These are phyloP conservation scores for Ericerus pela DNA, from an alignment of 1,140 invertebrate species.

Conservation along the genomic window DNA sequence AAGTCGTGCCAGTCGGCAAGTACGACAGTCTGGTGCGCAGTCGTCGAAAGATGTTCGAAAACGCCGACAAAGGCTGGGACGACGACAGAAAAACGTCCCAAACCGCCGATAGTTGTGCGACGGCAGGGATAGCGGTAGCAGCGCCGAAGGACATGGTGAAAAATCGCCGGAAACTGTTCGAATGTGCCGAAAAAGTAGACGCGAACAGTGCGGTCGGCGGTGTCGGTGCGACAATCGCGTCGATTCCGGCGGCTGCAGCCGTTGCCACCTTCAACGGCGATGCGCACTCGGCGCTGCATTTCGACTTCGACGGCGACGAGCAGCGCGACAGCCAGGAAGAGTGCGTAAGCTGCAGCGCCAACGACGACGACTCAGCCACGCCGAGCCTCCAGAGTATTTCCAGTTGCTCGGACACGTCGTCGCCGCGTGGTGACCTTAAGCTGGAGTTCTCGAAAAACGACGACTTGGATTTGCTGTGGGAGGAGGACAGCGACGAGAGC, in stretches of 20 bases:
- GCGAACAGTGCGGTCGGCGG: too few relatives aligned
- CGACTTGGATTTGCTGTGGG: slow-evolving; percentile 23
- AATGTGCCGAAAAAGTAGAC: slow-evolving; percentile 4
- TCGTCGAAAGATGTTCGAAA: slow-evolving; percentile 19
- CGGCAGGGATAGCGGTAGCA: neutral
- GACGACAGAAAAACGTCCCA: neutral
- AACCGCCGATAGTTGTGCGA: too few relatives aligned
- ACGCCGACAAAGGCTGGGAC: slow-evolving; percentile 3
- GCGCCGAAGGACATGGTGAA: slow-evolving; percentile 18
- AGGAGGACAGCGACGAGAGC: slow-evolving; percentile 25
- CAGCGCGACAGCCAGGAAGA: slow-evolving; percentile 6
- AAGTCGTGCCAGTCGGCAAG: slow-evolving; percentile 6
- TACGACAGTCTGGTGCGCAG: slow-evolving; percentile 19
- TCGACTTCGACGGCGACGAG: neutral
- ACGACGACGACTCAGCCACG: slow-evolving; percentile 24
- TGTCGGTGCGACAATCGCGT: too few relatives aligned
- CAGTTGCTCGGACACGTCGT: slow-evolving; percentile 20
- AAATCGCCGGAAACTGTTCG: slow-evolving; percentile 20
- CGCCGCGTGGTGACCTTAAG: slow-evolving; percentile 3
- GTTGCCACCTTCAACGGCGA: slow-evolving; percentile 2
- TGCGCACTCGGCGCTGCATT: neutral
- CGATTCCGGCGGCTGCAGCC: too few relatives aligned
- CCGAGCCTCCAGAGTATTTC: slow-evolving; percentile 26
- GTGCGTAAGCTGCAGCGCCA: slow-evolving; percentile 13
- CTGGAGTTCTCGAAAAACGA: neutral